Conservation (phyloP, 2,888 invertebrate species). For the Lamellibrachia satsuma region DNA sequence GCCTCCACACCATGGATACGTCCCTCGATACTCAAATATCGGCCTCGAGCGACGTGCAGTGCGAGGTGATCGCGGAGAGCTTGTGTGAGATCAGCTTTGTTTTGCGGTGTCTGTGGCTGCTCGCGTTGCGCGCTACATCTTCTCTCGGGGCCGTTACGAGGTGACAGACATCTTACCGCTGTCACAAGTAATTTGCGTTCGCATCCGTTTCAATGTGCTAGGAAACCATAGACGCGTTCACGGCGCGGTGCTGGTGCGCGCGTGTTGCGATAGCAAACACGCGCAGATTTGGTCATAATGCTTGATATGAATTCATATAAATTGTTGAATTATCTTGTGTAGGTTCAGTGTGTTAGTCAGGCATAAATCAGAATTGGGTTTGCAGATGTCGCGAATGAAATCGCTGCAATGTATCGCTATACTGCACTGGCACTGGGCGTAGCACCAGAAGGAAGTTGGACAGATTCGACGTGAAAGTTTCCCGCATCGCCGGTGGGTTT, state of each 20-base stretch:
- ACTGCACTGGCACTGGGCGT: not conserved
- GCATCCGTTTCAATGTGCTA: not conserved
- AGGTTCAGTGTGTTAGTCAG: not conserved
- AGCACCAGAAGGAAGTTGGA: not conserved
- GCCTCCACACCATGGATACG: not conserved
- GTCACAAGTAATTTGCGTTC: not conserved
- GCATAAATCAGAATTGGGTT: not conserved
- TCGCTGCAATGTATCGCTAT: not conserved
- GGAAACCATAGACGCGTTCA: not conserved
- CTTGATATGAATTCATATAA: not conserved
- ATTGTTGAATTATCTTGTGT: not conserved
- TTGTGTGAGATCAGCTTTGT: not conserved
- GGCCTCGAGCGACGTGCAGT: not conserved
- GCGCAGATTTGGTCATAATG: not conserved
- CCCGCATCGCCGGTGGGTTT: not conserved
- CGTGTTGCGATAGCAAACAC: not conserved
- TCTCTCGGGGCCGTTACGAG: not conserved
- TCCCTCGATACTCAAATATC: not conserved
- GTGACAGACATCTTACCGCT: constrained; percentile 17
- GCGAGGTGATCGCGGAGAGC: not conserved
- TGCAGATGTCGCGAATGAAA: not conserved
- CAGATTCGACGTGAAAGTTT: not conserved
- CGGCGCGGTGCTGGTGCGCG: not conserved
- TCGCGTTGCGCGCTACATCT: not conserved
- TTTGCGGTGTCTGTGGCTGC: not conserved